Percentiles rank a stretch among this genome's conserved stretches.
These are phyloP conservation scores for Homalodisca vitripennis DNA, from an alignment of 1,140 invertebrate genomes.

Conservation along the genomic window DNA sequence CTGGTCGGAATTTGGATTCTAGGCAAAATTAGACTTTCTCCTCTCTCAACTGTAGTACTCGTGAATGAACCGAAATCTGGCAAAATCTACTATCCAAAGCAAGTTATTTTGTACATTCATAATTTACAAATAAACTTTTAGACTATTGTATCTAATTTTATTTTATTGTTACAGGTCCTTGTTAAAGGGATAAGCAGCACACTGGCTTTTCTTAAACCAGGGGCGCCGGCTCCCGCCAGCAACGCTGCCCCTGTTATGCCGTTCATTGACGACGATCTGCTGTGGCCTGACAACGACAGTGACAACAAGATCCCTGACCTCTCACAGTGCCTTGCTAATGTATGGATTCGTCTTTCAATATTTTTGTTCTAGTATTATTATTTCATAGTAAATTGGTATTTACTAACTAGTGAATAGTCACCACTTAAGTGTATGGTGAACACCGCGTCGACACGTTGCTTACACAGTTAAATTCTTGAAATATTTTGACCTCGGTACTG, in stretches of 20 bases:
- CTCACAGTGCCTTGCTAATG: constrained; percentile 75
- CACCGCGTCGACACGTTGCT: no score
- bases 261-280: constrained; percentile 92
- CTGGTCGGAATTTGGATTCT: no score
- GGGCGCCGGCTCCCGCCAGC: constrained; percentile 25
- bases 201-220: constrained; percentile 39
- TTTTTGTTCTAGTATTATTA: not conserved
- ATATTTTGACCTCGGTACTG: no score
- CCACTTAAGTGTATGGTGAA: no score
- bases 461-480: no score
- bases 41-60: no score
- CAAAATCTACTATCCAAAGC: no score
- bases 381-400: not conserved
- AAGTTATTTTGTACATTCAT: not conserved
- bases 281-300: constrained; percentile 74
- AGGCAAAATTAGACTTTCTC: no score
- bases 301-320: constrained; percentile 90
- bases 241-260: constrained; percentile 72
- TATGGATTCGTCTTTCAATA: not conserved
- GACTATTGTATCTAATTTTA: no score
- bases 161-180: constrained; percentile 49
- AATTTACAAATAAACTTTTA: not conserved
- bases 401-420: not conserved
- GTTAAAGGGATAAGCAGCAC: constrained; percentile 45
- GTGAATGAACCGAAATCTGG: no score